Percentiles rank a stretch among this genome's conserved stretches.
Evolutionary conservation across 1,140 invertebrate species (phyloP).

Genomic region (Caerostris extrusa): DNA sequence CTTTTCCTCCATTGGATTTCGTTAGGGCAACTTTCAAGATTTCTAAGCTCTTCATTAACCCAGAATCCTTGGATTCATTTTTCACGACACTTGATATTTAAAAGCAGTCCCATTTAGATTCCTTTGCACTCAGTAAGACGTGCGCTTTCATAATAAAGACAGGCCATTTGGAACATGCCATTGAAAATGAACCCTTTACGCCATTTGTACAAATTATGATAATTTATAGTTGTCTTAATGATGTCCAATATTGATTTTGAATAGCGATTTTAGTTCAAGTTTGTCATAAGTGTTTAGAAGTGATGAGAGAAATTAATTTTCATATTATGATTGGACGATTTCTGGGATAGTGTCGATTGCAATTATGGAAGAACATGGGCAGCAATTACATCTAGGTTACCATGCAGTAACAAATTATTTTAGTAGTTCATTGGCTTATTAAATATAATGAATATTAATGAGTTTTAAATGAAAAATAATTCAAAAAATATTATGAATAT

Average conservation of each 20-base stretch:
- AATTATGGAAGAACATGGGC: not conserved
- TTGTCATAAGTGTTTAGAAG: not conserved
- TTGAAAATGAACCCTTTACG: not conserved
- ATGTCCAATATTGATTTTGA: not conserved
- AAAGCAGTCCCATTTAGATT: constrained; percentile 42
- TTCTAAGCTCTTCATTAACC: constrained; percentile 71
- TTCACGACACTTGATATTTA: constrained; percentile 55
- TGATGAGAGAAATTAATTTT: not conserved
- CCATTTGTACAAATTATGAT: constrained; percentile 11
- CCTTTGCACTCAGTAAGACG: not conserved
- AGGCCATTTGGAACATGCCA: constrained; percentile 30
- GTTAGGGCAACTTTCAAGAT: constrained; percentile 37
- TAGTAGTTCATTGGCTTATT: too few species aligned
- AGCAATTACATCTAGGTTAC: not conserved
- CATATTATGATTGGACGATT: not conserved
- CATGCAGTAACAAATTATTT: not conserved
- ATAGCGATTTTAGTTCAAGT: not conserved
- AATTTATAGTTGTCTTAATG: constrained; percentile 4
- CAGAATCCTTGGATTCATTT: constrained; percentile 52
- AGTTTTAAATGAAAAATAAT: too few species aligned
- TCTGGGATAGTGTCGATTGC: not conserved
- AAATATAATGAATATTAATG: too few species aligned
- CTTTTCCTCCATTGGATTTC: constrained; percentile 54
- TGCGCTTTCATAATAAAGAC: not conserved
- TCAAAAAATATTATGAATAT: too few species aligned